Evolutionary conservation across 2,113 vertebrate genomes (phyloP), one percentile per base, ranked within the genome.

Genomic region (Mobula hypostoma): DNA sequence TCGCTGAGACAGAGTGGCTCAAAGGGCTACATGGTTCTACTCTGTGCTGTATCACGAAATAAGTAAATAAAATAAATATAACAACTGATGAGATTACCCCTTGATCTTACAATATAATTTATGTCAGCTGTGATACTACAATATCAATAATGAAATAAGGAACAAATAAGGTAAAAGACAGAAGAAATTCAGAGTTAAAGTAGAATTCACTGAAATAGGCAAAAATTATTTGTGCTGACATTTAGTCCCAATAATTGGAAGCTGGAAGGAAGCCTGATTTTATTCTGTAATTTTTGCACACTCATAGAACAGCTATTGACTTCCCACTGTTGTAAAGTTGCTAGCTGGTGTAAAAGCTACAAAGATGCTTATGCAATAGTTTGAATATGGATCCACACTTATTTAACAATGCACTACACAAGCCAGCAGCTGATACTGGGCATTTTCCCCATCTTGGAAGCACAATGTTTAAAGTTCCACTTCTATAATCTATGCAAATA

Each of bases 171-270:
- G 11, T 15, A 63, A 63, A 3, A n/a, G 27, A 63, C 14, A 2
- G 83, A 88, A 88, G 56, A 36, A 90, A 32, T 61, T 6, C 66
- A 27, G 14, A 88, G 27, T 8, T 58, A 63, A 88, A 88, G 7
- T 66, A 32, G 85, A 88, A 63, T n/a, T 90, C 85, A 90, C 12
- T 68, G 85, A 32, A 90, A 66, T 27, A 90, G 85, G 61, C 32
- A n/a, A 90, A 66, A 90, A 90, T 90, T 61, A 90, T 32, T 90
- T 87, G 32, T 90, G 61, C 85, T 66, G 61, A 32, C 14, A 68
- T 68, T 90, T 27, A 66, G 58, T 88, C 27, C 58, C n/a, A 58
- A 27, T 90, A 32, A 90, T 90, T 90, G 85, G 61, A 32, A 32
- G 85, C 61, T 90, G 29, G n/a, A n/a, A 90, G 85, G 85, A 7